These are phyloP conservation scores for Leucania comma DNA, from an alignment of 2,888 invertebrate genomes.

Conservation along the genomic window DNA sequence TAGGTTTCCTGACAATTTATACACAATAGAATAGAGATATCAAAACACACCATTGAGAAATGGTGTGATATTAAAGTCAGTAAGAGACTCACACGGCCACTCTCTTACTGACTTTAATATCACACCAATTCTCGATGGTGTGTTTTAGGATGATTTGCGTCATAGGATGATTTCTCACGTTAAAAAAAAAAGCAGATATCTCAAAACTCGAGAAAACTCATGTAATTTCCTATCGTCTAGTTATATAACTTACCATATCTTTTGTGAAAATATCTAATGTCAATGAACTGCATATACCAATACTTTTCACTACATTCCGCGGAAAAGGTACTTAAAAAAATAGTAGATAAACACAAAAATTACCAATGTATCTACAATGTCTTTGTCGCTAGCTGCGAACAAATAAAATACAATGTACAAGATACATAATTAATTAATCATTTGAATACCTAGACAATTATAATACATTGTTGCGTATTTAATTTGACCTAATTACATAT, in stretches of 20 bases:
- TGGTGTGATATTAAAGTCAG: too few relatives aligned
- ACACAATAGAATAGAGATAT: too few relatives aligned
- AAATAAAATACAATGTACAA: background rate
- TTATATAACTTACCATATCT: background rate
- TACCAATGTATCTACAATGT: background rate
- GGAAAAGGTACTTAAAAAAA: background rate
- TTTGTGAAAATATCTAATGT: constrained; percentile 9
- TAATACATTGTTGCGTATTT: constrained; percentile 30
- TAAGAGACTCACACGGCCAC: too few relatives aligned
- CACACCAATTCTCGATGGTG: too few relatives aligned
- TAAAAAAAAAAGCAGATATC: too few relatives aligned
- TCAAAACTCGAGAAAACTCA: background rate
- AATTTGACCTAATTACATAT: constrained; percentile 38
- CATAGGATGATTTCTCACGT: too few relatives aligned
- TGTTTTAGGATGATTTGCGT: too few relatives aligned
- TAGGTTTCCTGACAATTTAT: too few relatives aligned
- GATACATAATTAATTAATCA: constrained; percentile 12
- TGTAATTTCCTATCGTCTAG: background rate
- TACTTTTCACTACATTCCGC: background rate
- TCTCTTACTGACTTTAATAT: too few relatives aligned
- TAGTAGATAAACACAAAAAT: constrained; percentile 1
- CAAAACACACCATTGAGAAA: too few relatives aligned
- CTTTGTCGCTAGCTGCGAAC: background rate
- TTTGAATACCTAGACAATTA: constrained; percentile 5
- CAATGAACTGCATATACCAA: constrained; percentile 22